Base-by-base conservation (phyloP, 2,888 invertebrate species). In the Drosophila pegasa region DNA sequence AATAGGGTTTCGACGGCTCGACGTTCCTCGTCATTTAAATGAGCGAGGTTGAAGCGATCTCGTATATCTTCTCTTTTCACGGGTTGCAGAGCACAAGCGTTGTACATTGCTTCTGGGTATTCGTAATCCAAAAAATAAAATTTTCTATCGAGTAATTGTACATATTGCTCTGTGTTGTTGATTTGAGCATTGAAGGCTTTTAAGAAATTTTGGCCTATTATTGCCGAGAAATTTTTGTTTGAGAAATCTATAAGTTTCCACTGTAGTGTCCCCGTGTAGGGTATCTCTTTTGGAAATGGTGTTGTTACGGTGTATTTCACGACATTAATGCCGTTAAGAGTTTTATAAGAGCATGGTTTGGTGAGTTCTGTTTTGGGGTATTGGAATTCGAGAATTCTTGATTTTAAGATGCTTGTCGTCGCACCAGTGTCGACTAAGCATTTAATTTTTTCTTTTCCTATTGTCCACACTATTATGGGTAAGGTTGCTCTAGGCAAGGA, bases 381-480 rank as follows among this genome's bases (percentile, higher is more conserved):
- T 2, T 20, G 38, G 5, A 10, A 2, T 40, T 40, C 12, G 1
- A 20, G 6, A 20, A 6, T 20, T 40, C 10, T 12, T 20, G 38
- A 20, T 40, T 20, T 40, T 20, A 40, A 12, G 18, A 20, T 40
- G 20, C 38, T 40, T 40, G 38, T 40, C 38, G 38, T 40, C 10
- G 38, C 38, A 40, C 38, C 18, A 20, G 38, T 18, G 37, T 38
- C 37, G 37, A 38, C 10, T 18, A 38, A 38, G 9, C 37, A 38
- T 18, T 10, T 38, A 3, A 38, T 16, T 40, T 40, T 6, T 2
- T 12, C 20, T 6, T 20, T 18, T 18, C 38, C 38, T 40, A 40
- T 40, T 20, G 38, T 20, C 38, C 38, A 40, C 6, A 12, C 10
- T 40, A 40, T 40, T 40, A 40, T 40, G 38, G 18, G 18, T 40